Evolutionary conservation across 1,140 invertebrate species (phyloP), one percentile per base, ranked within the genome.

Genomic region (Steinernema feltiae): DNA sequence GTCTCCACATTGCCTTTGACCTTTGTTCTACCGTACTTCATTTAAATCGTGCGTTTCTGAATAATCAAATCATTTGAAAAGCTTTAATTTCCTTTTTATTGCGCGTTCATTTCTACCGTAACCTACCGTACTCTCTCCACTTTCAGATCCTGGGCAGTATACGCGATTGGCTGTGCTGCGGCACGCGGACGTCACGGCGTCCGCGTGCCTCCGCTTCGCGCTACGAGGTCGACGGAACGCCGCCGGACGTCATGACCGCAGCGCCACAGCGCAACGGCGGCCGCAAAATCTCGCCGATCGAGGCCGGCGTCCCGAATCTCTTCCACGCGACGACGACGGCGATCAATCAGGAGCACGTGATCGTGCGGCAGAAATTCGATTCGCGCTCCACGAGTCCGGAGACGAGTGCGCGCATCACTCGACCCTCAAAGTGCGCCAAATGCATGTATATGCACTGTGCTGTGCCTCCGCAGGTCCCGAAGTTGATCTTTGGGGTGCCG

Each of bases 141-240:
- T 63, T 63, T 21, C 53, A 63, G 53, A 63, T 63, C 53, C 53
- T 63, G 53, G 53, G 53, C 53, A 63, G 53, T 21, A 12, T 63
- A 63, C 24, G 53, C 53, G 53, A 63, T 21, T 63, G 53, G 53
- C 24, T 63, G 24, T 63, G 53, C 53, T 63, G 53, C 53, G 53
- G 53, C 24, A 63, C 53, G 53, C 53, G 53, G 53, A 21, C 53
- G 12, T 63, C 53, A 17, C 53, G 53, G 53, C 53, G 53, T 27
- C 53, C 53, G 53, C 53, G 53, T 63, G 24, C 53, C 24, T 63
- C 53, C 7, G 53, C 53, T 15, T 63, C 53, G 12, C 7, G 7
- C 15, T 63, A 17, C 53, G 53, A 63, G 12, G 24, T 63, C 15
- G 53, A 63, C 53, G 53, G 53, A 63, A 63, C 53, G 53, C 53